Evolutionary conservation across 2,888 invertebrate genomes (phyloP).

Genomic region (Aleiodes leptofemur): DNA sequence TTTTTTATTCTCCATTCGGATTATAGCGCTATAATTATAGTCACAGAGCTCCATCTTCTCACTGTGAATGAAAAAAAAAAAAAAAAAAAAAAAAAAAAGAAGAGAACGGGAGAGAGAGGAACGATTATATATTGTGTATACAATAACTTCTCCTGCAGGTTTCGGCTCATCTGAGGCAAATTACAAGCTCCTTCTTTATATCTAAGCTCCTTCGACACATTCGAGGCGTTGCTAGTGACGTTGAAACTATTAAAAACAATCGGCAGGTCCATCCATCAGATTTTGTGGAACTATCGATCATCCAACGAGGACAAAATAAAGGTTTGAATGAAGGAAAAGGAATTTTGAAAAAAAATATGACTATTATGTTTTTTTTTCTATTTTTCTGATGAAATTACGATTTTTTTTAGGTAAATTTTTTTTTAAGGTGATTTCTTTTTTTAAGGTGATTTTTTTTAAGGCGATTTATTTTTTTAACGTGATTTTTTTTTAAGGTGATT

Average conservation of each 20-base stretch:
- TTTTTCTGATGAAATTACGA: too few species aligned
- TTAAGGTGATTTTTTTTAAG: too few species aligned
- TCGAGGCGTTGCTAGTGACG: constrained; percentile 17
- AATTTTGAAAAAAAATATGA: neutral
- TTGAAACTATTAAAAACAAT: constrained; percentile 25
- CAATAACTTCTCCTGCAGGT: neutral
- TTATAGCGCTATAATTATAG: constrained; percentile 10
- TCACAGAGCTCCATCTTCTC: neutral
- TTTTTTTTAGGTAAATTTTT: too few species aligned
- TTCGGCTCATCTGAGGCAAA: neutral
- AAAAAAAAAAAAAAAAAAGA: too few species aligned
- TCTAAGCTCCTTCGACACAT: constrained; percentile 7
- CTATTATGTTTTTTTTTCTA: too few species aligned
- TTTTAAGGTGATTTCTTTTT: too few species aligned
- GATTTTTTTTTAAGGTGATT: too few species aligned
- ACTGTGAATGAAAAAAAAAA: neutral
- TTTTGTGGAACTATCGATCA: constrained; percentile 20
- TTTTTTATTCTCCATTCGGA: too few species aligned
- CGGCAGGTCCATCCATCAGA: constrained; percentile 21
- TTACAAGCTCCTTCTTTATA: constrained; percentile 16
- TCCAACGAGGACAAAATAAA: neutral
- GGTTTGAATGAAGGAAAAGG: neutral
- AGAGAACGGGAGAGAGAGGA: neutral
- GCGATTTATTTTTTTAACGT: too few species aligned
- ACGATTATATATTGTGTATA: constrained; percentile 10